A percentile compares a stretch with the other conserved stretches of the same genome.
These are phyloP conservation scores for Leucophora obtusa DNA, from an alignment of 2,888 invertebrate species.

Conservation along the genomic window DNA sequence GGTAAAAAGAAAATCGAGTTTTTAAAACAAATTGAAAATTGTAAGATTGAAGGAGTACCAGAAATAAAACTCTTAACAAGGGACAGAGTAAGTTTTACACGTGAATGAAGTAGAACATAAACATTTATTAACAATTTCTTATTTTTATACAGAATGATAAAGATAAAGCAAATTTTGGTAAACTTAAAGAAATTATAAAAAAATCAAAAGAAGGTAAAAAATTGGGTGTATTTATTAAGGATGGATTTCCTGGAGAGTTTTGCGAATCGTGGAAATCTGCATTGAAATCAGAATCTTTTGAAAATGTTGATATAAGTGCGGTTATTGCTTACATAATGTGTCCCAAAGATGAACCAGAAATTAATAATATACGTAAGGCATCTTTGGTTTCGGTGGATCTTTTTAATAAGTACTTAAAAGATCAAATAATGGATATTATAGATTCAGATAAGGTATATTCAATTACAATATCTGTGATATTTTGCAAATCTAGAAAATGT, in stretches of 20 bases:
- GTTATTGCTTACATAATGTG: slow-evolving; percentile 93
- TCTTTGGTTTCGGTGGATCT: slow-evolving; percentile 95
- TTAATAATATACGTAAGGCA: slow-evolving; percentile 94
- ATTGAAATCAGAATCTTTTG: slow-evolving; percentile 88
- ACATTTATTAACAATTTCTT: slow-evolving; percentile 3
- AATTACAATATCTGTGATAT: not conserved
- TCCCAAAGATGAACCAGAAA: slow-evolving; percentile 95
- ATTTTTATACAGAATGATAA: slow-evolving; percentile 85
- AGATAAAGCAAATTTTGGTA: slow-evolving; percentile 93
- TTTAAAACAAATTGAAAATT: slow-evolving; percentile 91
- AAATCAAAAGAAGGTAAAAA: slow-evolving; percentile 92
- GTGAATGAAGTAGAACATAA: not conserved
- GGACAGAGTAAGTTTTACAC: slow-evolving; percentile 86
- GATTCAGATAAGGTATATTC: slow-evolving; percentile 92
- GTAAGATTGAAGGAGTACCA: slow-evolving; percentile 91
- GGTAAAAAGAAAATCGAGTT: slow-evolving; percentile 99
- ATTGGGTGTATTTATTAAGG: slow-evolving; percentile 94
- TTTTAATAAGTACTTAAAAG: slow-evolving; percentile 96
- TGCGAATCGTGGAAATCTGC: slow-evolving; percentile 93
- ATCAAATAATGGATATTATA: slow-evolving; percentile 98
- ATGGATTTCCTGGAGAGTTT: slow-evolving; percentile 95
- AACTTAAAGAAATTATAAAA: slow-evolving; percentile 88
- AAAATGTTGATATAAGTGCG: slow-evolving; percentile 91
- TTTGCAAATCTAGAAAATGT: not conserved
- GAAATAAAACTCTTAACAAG: slow-evolving; percentile 91